Evolutionary conservation across 2,888 invertebrate genomes (phyloP), one percentile per base, ranked within the genome.

Genomic region (Strigamia transsilvanica): DNA sequence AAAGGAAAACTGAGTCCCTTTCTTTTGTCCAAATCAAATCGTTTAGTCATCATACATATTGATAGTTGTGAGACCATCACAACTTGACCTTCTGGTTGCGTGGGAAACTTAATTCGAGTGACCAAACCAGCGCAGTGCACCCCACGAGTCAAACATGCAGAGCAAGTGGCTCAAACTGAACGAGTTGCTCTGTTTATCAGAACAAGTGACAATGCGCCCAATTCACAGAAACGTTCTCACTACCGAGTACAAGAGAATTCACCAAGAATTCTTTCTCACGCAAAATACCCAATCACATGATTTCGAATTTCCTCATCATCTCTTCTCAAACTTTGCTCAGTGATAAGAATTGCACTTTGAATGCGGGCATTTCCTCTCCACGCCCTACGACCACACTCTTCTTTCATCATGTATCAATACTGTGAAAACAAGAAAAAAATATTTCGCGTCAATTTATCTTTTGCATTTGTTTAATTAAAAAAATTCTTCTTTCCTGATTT

Each of bases 11-110:
- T 3, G 27, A 27, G 27, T 27, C 3, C 27, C 27, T 27, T 27
- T 27, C 27, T 27, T 38, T 38, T 4, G 10, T 38, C 38, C 6
- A 10, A 38, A 38, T 38, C 3, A 34, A 34, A 34, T 34, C 6
- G 6, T 38, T 38, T 38, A 38, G 6, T 38, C 38, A 38, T 38
- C 38, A 38, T 6, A 38, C 2, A 38, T 10, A 38, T 10, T 27
- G 27, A 27, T 27, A 27, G 27, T 13, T 13, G n/a, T 12, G 46
- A 12, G 46, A 15, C 46, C 4, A 13, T 15, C 27, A 27, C 27
- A 27, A 46, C 46, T 46, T 46, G 46, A 46, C 46, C 46, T 46
- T 46, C 46, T 46, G 46, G 46, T 46, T 46, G 46, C 46, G 46
- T 46, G 46, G 46, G 46, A 46, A 46, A 38, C 38, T 4, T 6